Base-by-base conservation (phyloP, 2,888 invertebrate species). In the Prosapia bicincta region DNA sequence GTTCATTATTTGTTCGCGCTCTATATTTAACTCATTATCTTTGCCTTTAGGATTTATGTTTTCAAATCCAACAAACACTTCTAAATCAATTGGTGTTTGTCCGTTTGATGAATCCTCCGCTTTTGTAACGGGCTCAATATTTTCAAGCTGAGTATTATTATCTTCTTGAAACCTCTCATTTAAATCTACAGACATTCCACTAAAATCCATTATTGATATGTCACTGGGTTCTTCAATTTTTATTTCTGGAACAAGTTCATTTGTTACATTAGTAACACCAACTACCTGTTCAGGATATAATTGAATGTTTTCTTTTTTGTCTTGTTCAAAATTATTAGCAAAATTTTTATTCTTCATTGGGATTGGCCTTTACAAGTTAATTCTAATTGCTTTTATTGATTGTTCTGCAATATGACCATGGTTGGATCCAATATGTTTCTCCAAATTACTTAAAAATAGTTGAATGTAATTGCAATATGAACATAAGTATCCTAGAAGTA, bases 391-490 rank as follows among this genome's bases (percentile, higher is more conserved):
- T 38, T 38, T 38, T n/a, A n/a, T n/a, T 54, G 54, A 1, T 20
- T n/a, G 54, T 54, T 54, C 20, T 20, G 54, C n/a, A 20, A 54
- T 20, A 54, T 54, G 20, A 54, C 20, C 54, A 68, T 76, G 76
- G 9, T 32, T 68, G 20, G 43, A 71, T 20, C 28, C 28, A 23
- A 76, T 23, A 74, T 95, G 94, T 0, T 86, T 86, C 78, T 90
- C 88, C 0, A 93, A 84, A 81, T 90, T 89, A 38, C 85, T 84
- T 69, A 88, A 84, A 6, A 87, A 86, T 79, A 93, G 83, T 84
- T 95, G 95, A 0, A 92, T 88, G 79, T 88, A 95, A 82, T 94
- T 90, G 82, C 95, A 95, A 76, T 88, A 86, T 1, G 88, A 87
- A 82, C 94, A 94, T 2, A 93, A 86, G 81, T 90, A 91, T 0